Base-by-base conservation (phyloP, 2,113 vertebrate genomes). In the Lagopus leucura region DNA sequence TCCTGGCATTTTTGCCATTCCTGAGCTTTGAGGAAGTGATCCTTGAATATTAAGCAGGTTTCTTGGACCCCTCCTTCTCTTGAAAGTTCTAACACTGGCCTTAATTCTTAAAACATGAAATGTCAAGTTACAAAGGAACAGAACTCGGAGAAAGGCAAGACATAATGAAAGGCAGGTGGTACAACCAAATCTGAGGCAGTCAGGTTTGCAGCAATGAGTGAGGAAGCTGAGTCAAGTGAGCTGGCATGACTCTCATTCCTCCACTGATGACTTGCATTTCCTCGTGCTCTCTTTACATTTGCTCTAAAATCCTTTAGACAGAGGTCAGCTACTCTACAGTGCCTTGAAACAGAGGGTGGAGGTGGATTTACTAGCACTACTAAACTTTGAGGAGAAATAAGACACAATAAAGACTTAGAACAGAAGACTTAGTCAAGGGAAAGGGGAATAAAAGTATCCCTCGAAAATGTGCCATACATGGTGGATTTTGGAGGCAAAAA, bases 121-220 rank as follows among this genome's bases (percentile, higher is more conserved):
- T 11, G 36, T 45, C 25, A 52, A 71, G 45, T 60, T 34, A 86
- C 69, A 90, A 88, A 34, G 11, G 28, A 40, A 80, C 47, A 83
- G 80, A 95, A 52, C 57, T 61, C 57, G 64, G 69, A 71, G 38
- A 52, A 87, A 91, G 47, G 48, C 71, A 93, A 86, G 14, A 11
- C 16, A 54, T 30, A 28, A 18, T 76, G 79, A 94, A 34, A 27
- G 90, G 67, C 82, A 76, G 60, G 67, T 85, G 28, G 40, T 16
- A 88, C 50, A 95, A 91, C 71, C 60, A 80, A 83, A 81, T 67
- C 42, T 64, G 86, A 88, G 38, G 63, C 69, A 78, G 72, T n/a
- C 36, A 81, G 82, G 28, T 38, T 42, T 2, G 11, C 60, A 67
- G 8, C 0, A 1, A 42, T 25, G 67, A 77, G 17, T 11, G 22